Evolutionary conservation across 2,888 invertebrate species (phyloP).

Genomic region (Thecophora atra): DNA sequence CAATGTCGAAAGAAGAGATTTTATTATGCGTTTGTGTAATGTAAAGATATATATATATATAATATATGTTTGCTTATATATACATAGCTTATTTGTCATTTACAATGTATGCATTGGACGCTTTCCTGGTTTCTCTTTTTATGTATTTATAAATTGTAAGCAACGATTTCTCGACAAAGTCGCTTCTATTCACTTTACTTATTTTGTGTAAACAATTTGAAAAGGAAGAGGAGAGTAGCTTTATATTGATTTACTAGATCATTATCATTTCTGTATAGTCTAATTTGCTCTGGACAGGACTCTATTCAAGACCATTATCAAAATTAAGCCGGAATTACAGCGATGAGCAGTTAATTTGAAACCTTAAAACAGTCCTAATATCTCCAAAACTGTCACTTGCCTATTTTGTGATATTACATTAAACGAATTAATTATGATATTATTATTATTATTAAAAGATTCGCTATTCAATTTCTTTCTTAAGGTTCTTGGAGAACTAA

Average conservation of each 20-base stretch:
- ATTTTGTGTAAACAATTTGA: too few species aligned
- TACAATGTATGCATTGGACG: background rate
- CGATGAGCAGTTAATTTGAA: background rate
- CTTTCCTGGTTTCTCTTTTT: background rate
- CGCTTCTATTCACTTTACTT: too few species aligned
- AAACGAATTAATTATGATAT: too few species aligned
- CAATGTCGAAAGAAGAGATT: constrained; percentile 9
- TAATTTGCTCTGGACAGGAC: too few species aligned
- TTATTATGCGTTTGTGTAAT: background rate
- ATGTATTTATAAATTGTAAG: background rate
- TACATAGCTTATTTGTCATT: background rate
- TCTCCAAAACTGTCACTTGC: too few species aligned
- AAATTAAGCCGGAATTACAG: background rate
- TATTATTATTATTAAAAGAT: too few species aligned
- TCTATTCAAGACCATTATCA: background rate
- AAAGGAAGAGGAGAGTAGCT: too few species aligned
- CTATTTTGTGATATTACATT: too few species aligned
- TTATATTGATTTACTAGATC: too few species aligned
- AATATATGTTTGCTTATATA: background rate
- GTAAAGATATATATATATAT: background rate
- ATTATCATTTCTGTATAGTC: too few species aligned
- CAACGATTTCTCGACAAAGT: background rate
- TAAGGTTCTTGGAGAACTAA: too few species aligned
- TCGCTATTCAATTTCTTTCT: too few species aligned
- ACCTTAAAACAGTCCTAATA: background rate